Evolutionary conservation across 2,888 invertebrate genomes (phyloP), one percentile per base, ranked within the genome.

Genomic region (Theretra japonica): DNA sequence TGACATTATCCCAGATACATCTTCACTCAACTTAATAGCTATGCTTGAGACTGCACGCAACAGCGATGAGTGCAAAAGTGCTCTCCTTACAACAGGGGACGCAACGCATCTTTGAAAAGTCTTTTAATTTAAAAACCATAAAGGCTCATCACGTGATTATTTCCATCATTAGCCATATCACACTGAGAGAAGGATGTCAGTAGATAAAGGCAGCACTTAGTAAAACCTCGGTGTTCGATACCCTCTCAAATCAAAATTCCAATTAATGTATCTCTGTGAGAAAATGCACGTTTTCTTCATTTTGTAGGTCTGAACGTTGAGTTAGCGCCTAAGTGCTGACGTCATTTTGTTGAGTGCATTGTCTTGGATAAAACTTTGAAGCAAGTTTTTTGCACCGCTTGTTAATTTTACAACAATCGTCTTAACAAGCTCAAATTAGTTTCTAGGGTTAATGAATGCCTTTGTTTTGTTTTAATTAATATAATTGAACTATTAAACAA

Each of bases 81-180:
- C 48, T 65, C 65, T 65, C 48, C 15, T 48, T 15, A 25, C 21
- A 41, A 48, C 15, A 48, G 23, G 41, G 65, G 62, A 21, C n/a
- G 6, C 53, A n/a, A 53, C 33, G 21, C 65, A 48, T 23, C 41
- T 23, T 48, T 48, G 15, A 48, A 21, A 60, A 65, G 11, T 33
- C 33, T 70, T 70, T 62, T 53, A 70, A 62, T 53, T 53, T 65
- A 21, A 21, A 21, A 33, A 53, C 19, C 30, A 23, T 62, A 33
- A 28, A 70, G 65, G 48, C 23, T 25, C 65, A 1, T 56, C 23
- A 30, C 62, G 30, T 33, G 53, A 70, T 70, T 62, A 50, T 33
- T 70, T 60, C n/a, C 76, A 79, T 83, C 82, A 84, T 84, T 85
- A 86, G 76, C 76, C 78, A 79, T 87, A 86, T 86, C 85, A 74